Evolutionary conservation across 2,797 vertebrate species (phyloP).

Genomic region (Thalassophryne amazonica): DNA sequence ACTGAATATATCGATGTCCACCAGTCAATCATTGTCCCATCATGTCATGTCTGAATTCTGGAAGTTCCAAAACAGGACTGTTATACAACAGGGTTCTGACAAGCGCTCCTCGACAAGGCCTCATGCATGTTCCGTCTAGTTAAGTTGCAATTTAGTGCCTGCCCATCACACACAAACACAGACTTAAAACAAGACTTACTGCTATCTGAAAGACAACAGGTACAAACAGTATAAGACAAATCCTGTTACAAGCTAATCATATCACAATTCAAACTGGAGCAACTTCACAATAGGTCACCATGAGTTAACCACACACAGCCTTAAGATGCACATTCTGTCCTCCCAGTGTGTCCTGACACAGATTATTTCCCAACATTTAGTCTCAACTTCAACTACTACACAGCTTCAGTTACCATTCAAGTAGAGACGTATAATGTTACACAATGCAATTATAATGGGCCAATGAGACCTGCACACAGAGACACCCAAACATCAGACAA

Average conservation of each 20-base stretch:
- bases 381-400: slow-evolving; percentile 40
- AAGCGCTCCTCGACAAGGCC: slow-evolving; percentile 60
- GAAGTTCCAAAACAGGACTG: slow-evolving; percentile 40
- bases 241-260: slow-evolving; percentile 14
- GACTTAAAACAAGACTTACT: slow-evolving; percentile 30
- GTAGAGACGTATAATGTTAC: slow-evolving; percentile 15
- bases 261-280: slow-evolving; percentile 7
- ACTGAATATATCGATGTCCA: slow-evolving; percentile 64
- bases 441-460: slow-evolving; percentile 3
- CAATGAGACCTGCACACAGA: slow-evolving; percentile 6
- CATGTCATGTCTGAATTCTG: slow-evolving; percentile 39
- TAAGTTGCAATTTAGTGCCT: slow-evolving; percentile 31
- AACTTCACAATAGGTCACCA: slow-evolving; percentile 23
- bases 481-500: slow-evolving; percentile 29
- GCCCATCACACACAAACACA: neutral
- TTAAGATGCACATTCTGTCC: slow-evolving; percentile 10
- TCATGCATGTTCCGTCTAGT: slow-evolving; percentile 24
- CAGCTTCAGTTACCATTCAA: slow-evolving; percentile 16
- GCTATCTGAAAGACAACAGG: slow-evolving; percentile 26
- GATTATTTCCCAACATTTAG: slow-evolving; percentile 29
- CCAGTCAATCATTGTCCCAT: slow-evolving; percentile 47
- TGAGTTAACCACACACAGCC: slow-evolving; percentile 5
- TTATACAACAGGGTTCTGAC: slow-evolving; percentile 54
- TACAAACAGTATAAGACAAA: slow-evolving; percentile 26
- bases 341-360: slow-evolving; percentile 27